Base-by-base conservation (phyloP, 2,797 vertebrate species). In the Apogon talboti region DNA sequence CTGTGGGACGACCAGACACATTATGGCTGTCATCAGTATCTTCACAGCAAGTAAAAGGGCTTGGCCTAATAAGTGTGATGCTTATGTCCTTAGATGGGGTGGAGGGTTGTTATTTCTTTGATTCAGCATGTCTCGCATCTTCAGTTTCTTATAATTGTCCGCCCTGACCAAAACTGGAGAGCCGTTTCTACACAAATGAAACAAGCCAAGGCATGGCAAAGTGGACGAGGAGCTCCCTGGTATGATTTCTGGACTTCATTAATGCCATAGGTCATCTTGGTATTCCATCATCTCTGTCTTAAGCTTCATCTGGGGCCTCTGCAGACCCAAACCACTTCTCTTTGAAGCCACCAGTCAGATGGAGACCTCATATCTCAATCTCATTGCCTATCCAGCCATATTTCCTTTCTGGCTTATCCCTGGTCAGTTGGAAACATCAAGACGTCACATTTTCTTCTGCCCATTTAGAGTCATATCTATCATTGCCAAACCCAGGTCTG, bases 1-100 rank as follows among this genome's bases (percentile, higher is more conserved):
- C 92, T 92, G 65, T 82, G 93, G 92, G 93, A 94, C 87, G 55
- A 60, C 21, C 90, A 91, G 81, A 92, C 90, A 90, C 90, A 89
- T 90, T 81, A 91, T 86, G 83, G 87, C 89, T 87, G 92, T 93
- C 92, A 91, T 90, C 79, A 83, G 77, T 80, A 78, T 92, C 83
- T 89, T 86, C 83, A 70, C 79, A 71, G 85, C 70, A 68, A 79
- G 76, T 50, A 56, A 62, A 65, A 75, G 60, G 76, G 68, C 72
- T 54, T 6, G 1, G 61, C 50, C 37, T 56, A 47, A 58, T 70
- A 74, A 58, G 61, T 47, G 30, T 0, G 46, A 63, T 30, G 74
- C 64, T 65, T 21, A 35, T 54, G 65, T 64, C 66, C 61, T 63
- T 9, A 53, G 30, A 58, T 45, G 50, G 68, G 48, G 14, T 14